A percentile compares a stretch with the other conserved stretches of the same genome.
Evolutionary conservation across 2,113 vertebrate species (phyloP).

Genomic region (Theristicus caerulescens): DNA sequence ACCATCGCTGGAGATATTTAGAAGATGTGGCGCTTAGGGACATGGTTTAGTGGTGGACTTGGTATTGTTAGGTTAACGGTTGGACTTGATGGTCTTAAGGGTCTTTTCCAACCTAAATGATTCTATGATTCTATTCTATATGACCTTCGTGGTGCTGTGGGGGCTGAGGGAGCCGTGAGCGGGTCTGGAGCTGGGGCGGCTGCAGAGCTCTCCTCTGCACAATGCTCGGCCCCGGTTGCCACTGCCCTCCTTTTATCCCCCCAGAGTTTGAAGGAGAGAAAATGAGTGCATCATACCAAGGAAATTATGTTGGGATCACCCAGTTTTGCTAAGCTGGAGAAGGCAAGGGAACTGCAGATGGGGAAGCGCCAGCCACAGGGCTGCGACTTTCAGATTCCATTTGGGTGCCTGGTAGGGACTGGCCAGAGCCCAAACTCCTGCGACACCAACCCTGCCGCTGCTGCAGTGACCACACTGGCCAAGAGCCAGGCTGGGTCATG

Average conservation of each 20-base stretch:
- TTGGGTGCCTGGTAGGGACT: not conserved
- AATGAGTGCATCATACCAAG: not conserved
- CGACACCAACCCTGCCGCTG: fast-evolving
- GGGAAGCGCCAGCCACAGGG: too few relatives aligned
- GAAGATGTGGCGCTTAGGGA: too few relatives aligned
- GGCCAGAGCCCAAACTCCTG: not conserved
- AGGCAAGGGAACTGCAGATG: not conserved
- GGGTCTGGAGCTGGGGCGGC: not conserved
- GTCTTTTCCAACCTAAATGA: not conserved
- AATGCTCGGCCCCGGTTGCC: not conserved
- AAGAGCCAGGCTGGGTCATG: not conserved
- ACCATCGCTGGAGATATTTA: too few relatives aligned
- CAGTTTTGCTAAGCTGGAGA: not conserved
- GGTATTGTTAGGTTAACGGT: too few relatives aligned
- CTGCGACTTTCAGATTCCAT: not conserved
- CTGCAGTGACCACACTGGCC: not conserved
- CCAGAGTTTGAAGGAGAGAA: not conserved
- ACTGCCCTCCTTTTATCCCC: not conserved
- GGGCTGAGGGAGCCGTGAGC: fast-evolving
- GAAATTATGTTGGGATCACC: not conserved
- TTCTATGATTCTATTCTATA: not conserved
- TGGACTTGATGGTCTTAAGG: too few relatives aligned
- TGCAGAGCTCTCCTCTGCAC: not conserved
- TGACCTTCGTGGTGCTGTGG: not conserved
- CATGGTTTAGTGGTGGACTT: too few relatives aligned